A percentile compares a stretch with the other conserved stretches of the same genome.
Evolutionary conservation across 92 coral and sea anemone genomes (phyloP).

Genomic region (Zoanthus solanderi): DNA sequence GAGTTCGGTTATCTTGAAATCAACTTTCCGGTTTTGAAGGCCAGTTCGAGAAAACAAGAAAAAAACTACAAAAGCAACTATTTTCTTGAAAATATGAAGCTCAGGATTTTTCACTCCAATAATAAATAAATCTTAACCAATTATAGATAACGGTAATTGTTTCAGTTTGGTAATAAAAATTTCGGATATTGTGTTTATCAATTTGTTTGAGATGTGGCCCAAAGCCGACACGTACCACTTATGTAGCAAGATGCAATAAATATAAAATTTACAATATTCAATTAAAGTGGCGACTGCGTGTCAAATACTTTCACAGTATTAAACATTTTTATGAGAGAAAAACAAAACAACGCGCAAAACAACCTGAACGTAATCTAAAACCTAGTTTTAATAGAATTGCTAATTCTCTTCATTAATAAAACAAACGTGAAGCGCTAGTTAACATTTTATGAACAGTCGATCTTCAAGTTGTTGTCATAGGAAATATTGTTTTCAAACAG

Average conservation of each 20-base stretch:
- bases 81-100: not conserved
- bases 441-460: too few species aligned
- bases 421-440: too few species aligned
- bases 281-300: too few species aligned
- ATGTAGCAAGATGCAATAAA: not conserved
- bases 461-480: too few species aligned
- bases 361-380: too few species aligned
- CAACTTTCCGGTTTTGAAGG: not conserved
- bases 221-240: not conserved
- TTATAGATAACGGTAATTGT: not conserved
- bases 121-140: not conserved
- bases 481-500: too few species aligned
- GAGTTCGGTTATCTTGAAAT: not conserved
- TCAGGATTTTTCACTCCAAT: not conserved
- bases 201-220: not conserved
- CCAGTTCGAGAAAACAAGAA: not conserved
- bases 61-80: not conserved
- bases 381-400: too few species aligned
- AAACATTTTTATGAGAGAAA: too few species aligned
- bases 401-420: too few species aligned
- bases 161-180: not conserved
- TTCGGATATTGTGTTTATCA: not conserved
- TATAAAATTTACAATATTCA: too few species aligned
- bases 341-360: too few species aligned
- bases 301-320: too few species aligned